phyloP scores from a whole-genome alignment of 2,113 vertebrate species.

The Xenopus borealis region DNA sequence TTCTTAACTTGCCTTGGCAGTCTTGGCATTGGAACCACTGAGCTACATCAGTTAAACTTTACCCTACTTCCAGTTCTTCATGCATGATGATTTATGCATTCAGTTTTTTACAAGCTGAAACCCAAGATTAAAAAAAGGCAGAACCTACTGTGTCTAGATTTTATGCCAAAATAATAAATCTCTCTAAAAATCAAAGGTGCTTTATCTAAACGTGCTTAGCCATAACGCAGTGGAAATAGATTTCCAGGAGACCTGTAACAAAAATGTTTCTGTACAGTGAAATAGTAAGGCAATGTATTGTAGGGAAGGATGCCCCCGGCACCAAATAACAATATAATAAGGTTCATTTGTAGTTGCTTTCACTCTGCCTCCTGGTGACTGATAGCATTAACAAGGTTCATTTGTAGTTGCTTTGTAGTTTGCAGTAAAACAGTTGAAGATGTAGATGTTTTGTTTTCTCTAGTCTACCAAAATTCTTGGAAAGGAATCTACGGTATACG shows the following conservation, averaged over 20 bases:
- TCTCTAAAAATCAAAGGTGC: slow-evolving; percentile 29
- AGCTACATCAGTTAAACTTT: slow-evolving; percentile 12
- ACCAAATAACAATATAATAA: too few species aligned
- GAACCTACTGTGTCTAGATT: slow-evolving; percentile 5
- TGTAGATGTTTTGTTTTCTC: too few species aligned
- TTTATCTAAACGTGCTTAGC: slow-evolving; percentile 14
- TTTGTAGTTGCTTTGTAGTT: too few species aligned
- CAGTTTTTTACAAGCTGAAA: slow-evolving; percentile 9
- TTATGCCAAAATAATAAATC: slow-evolving; percentile 31
- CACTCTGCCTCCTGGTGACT: too few species aligned
- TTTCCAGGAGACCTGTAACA: not conserved
- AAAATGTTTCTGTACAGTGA: not conserved
- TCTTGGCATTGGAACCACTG: not conserved
- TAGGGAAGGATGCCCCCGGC: too few species aligned
- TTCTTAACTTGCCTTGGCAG: not conserved
- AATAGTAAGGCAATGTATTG: too few species aligned
- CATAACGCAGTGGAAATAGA: not conserved
- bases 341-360: too few species aligned
- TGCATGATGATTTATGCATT: slow-evolving; percentile 19
- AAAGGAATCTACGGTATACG: too few species aligned
- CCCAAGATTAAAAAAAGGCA: slow-evolving; percentile 20
- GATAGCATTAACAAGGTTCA: too few species aligned
- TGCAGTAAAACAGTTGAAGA: too few species aligned
- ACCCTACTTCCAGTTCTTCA: not conserved
- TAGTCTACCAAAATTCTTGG: too few species aligned